Conservation (phyloP, 2,113 vertebrate genomes). For the Halichoeres trimaculatus region DNA sequence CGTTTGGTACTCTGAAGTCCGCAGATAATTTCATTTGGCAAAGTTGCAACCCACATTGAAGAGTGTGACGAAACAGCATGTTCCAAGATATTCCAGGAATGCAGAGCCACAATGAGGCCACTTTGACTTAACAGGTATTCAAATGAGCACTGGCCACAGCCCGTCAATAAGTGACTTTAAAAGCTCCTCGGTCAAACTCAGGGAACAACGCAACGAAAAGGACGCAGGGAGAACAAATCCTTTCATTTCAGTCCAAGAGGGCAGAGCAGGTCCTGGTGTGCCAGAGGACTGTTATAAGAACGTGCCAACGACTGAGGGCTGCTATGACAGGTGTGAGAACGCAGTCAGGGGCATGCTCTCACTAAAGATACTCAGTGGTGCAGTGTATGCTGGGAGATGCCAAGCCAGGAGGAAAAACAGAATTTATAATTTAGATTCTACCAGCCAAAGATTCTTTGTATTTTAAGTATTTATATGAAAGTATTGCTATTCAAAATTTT, state of each 20-base stretch:
- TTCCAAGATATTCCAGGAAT: conserved; percentile 60
- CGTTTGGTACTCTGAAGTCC: conserved; percentile 13
- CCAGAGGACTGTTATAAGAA: conserved; percentile 45
- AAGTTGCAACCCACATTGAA: conserved; percentile 12
- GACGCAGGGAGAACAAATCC: conserved; percentile 31
- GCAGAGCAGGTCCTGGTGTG: conserved; percentile 9
- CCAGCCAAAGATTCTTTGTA: background rate
- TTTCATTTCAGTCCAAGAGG: conserved; percentile 59
- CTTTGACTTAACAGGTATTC: conserved; percentile 64
- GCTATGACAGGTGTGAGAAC: conserved; percentile 71
- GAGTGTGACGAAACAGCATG: conserved; percentile 49
- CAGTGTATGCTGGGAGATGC: conserved; percentile 54
- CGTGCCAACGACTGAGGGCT: conserved; percentile 23
- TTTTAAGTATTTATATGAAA: no score
- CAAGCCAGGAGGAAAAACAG: conserved; percentile 33
- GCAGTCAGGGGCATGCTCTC: conserved; percentile 34
- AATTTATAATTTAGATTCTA: conserved; percentile 47
- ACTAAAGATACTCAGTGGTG: conserved; percentile 42
- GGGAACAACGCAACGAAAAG: conserved; percentile 35
- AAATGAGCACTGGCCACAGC: conserved; percentile 55
- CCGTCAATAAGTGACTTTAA: conserved; percentile 65
- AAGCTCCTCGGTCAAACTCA: conserved; percentile 49
- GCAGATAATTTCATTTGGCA: conserved; percentile 37
- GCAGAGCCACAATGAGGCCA: conserved; percentile 40
- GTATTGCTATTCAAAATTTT: no score